Percentiles rank a stretch among this genome's conserved stretches.
phyloP scores from a whole-genome alignment of 2,888 invertebrate genomes.

The Sarcophaga rosellei region DNA sequence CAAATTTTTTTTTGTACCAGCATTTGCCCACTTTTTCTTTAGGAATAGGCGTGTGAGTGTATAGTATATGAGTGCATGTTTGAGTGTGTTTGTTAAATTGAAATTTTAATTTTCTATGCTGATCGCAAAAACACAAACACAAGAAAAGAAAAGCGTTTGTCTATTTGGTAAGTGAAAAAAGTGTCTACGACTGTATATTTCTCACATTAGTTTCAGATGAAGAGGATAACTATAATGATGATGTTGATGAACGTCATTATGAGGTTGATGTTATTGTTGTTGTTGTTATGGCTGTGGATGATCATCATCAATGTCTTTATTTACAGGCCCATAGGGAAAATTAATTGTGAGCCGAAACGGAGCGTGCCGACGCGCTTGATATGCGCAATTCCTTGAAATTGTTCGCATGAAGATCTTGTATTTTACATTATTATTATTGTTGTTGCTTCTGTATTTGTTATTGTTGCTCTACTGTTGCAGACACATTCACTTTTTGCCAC shows the following conservation, averaged over 20 bases:
- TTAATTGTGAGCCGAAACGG: slow-evolving; percentile 80
- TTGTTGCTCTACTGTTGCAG: slow-evolving; percentile 9
- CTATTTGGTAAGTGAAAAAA: slow-evolving; percentile 28
- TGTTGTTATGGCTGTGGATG: slow-evolving; percentile 58
- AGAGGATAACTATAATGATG: slow-evolving; percentile 27
- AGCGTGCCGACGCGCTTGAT: slow-evolving; percentile 81
- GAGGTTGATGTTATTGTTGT: slow-evolving; percentile 38
- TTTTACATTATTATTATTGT: slow-evolving; percentile 1
- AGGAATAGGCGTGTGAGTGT: not conserved
- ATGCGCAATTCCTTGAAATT: slow-evolving; percentile 81
- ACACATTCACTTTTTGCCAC: slow-evolving; percentile 9
- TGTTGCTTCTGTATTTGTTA: not conserved
- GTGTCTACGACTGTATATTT: slow-evolving; percentile 20
- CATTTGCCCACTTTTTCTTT: slow-evolving; percentile 63
- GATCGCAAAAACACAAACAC: slow-evolving; percentile 1
- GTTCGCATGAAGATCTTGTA: slow-evolving; percentile 76
- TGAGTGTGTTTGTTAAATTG: slow-evolving; percentile 69
- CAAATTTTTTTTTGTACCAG: slow-evolving; percentile 74
- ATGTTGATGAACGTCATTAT: slow-evolving; percentile 59
- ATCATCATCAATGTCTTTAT: slow-evolving; percentile 64
- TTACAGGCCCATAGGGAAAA: slow-evolving; percentile 72
- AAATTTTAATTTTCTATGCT: slow-evolving; percentile 73
- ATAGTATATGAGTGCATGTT: too few species aligned
- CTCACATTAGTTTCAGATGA: slow-evolving; percentile 12
- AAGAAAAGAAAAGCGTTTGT: not conserved